A percentile compares a stretch with the other conserved stretches of the same genome.
Evolutionary conservation across 2,797 vertebrate species (phyloP).

Genomic region (Catharus ustulatus): DNA sequence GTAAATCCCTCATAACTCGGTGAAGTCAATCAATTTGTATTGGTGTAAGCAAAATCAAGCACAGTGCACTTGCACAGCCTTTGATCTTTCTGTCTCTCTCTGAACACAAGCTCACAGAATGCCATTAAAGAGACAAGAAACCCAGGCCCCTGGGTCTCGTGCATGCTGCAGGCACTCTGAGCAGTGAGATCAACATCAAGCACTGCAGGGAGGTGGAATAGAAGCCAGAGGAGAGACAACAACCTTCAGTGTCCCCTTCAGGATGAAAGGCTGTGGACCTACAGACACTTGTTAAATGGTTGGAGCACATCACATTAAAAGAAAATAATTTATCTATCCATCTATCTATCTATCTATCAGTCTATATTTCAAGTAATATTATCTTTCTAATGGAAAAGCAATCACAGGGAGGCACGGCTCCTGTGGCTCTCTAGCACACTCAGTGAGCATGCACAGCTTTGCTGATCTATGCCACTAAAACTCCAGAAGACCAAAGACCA

Average conservation of each 20-base stretch:
- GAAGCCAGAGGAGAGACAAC: background rate
- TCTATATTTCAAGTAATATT: background rate
- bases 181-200: background rate
- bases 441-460: background rate
- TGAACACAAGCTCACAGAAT: constrained; percentile 15
- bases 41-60: constrained; percentile 59
- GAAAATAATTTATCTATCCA: background rate
- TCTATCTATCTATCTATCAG: background rate
- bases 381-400: background rate
- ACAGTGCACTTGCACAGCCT: constrained; percentile 2
- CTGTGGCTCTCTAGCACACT: background rate
- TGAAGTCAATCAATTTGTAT: constrained; percentile 58
- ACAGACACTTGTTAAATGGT: background rate
- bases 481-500: background rate
- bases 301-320: background rate
- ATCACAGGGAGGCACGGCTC: background rate
- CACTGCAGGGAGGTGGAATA: background rate
- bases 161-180: background rate
- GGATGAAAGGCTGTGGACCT: background rate
- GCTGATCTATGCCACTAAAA: background rate
- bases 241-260: background rate
- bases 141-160: background rate
- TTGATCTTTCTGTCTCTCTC: constrained; percentile 42
- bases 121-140: constrained; percentile 35
- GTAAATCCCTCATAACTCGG: constrained; percentile 62